Evolutionary conservation across 2,113 vertebrate species (phyloP).

Genomic region (Gopherus flavomarginatus): DNA sequence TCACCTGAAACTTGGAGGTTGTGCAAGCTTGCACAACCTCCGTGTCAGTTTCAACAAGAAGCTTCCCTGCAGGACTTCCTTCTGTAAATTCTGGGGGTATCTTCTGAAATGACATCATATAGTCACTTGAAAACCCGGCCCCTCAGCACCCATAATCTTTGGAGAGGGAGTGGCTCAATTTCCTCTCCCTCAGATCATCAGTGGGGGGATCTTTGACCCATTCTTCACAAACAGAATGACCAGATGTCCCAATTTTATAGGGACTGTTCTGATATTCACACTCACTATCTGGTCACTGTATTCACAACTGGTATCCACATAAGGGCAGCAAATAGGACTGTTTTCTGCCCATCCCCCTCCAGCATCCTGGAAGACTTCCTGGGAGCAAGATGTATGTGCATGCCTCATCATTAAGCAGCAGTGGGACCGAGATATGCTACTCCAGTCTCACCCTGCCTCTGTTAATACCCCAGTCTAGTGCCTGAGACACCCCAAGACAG

Average conservation of each 20-base stretch:
- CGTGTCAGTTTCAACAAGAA: not conserved
- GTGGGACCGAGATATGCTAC: not conserved
- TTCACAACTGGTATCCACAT: not conserved
- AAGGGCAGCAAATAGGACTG: accelerated
- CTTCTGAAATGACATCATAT: not conserved
- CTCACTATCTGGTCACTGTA: no score
- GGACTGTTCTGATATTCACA: no score
- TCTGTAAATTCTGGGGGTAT: accelerated
- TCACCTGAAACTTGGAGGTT: not conserved
- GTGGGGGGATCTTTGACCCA: not conserved
- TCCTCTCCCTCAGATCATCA: not conserved
- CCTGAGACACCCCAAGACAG: not conserved
- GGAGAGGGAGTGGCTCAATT: not conserved
- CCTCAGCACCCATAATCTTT: not conserved
- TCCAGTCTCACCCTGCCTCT: accelerated
- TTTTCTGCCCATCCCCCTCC: not conserved
- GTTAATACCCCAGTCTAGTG: not conserved
- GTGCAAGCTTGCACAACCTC: not conserved
- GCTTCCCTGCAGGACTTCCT: not conserved
- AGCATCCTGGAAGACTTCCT: not conserved
- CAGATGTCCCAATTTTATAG: no score
- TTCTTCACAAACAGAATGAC: not conserved
- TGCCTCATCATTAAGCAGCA: not conserved
- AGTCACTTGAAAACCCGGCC: not conserved
- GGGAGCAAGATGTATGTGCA: not conserved